Evolutionary conservation across 2,797 vertebrate species (phyloP), one percentile per base, ranked within the genome.

Genomic region (Sebastes wilsoni): DNA sequence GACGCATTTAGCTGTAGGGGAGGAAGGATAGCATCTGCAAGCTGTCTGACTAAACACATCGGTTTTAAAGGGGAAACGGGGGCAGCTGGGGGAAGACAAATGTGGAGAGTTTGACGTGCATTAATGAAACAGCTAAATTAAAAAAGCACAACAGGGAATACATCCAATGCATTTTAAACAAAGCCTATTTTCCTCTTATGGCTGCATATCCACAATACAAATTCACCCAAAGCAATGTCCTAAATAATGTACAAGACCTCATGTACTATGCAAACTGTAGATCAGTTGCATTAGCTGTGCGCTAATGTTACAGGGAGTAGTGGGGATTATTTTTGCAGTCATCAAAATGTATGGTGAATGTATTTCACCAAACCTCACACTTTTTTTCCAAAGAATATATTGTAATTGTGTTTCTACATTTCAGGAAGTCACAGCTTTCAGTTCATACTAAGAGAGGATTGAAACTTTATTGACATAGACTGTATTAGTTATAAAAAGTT

Each of bases 11-110:
- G 83, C 90, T 91, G 42, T n/a, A 34, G 87, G 86, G 80, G 52
- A 78, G 54, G 79, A 58, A 70, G 81, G 55, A 67, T 6, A 81
- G 87, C 87, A 86, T 92, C 83, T 87, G 86, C 67, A 76, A 80
- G 69, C 72, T 80, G 82, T 86, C 87, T 79, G 64, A 77, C 34
- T 72, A 70, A 67, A 76, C 55, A 59, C 70, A 7, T 16, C 18
- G 55, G 22, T 13, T 82, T 79, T 59, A 56, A 76, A 65, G 66
- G 68, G 16, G 59, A 73, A 80, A 79, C 0, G 23, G 61, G 74
- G 60, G 68, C 64, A 38, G n/a, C 52, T 59, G 49, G 80, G 73
- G 66, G 28, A 75, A 71, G 52, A 18, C 55, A 65, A 78, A 72
- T 25, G 54, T 30, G 18, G 20, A 77, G 69, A 4, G 27, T 25